Evolutionary conservation across 35 echinoderm and acorn worm species (phyloP).

Genomic region (Diadema setosum): DNA sequence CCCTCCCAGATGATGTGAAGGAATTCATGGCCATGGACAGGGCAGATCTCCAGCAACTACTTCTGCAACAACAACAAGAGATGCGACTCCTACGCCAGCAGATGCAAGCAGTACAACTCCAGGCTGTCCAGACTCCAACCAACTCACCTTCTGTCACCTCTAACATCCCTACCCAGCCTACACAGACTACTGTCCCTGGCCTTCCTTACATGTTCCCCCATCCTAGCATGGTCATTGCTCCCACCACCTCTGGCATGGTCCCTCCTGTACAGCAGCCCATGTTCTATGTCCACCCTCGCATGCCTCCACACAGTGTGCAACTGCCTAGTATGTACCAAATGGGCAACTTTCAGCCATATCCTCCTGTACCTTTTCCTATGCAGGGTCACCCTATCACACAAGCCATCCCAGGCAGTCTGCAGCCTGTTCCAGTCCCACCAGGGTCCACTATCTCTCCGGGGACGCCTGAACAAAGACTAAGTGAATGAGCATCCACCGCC

Average conservation of each 20-base stretch:
- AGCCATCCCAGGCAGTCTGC: slow-evolving; percentile 34
- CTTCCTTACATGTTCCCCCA: slow-evolving; percentile 58
- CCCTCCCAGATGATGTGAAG: slow-evolving; percentile 48
- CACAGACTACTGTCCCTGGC: background rate
- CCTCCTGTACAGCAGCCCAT: slow-evolving; percentile 42
- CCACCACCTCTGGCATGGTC: slow-evolving; percentile 28
- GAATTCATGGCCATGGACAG: slow-evolving; percentile 34
- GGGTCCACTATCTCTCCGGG: background rate
- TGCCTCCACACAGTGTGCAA: slow-evolving; percentile 26
- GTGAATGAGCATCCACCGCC: background rate
- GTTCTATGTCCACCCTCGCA: slow-evolving; percentile 60
- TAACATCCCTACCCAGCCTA: background rate
- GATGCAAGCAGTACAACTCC: slow-evolving; percentile 55
- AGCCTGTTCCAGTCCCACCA: slow-evolving; percentile 1
- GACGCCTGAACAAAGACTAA: slow-evolving; percentile 31
- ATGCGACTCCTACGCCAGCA: slow-evolving; percentile 42
- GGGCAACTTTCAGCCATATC: slow-evolving; percentile 28
- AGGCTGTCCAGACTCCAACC: slow-evolving; percentile 1
- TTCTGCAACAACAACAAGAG: slow-evolving; percentile 67
- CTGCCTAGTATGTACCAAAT: slow-evolving; percentile 38
- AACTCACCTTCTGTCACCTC: background rate
- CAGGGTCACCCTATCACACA: slow-evolving; percentile 32
- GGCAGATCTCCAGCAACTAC: slow-evolving; percentile 57
- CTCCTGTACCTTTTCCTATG: slow-evolving; percentile 39
- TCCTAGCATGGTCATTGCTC: slow-evolving; percentile 53